phyloP scores from a whole-genome alignment of 1,140 invertebrate genomes.

The Saccostrea glomerata region DNA sequence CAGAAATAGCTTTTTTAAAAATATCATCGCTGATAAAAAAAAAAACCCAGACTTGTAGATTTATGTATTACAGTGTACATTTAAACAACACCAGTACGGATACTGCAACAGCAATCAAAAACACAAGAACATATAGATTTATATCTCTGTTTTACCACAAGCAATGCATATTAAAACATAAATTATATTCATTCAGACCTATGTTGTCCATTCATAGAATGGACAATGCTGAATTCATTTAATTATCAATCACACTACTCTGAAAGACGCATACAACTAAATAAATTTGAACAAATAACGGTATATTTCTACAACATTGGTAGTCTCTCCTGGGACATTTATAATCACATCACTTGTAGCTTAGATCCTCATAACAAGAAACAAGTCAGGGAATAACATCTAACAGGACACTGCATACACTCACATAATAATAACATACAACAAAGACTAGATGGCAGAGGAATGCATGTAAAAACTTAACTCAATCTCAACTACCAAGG shows the following conservation, averaged over 20 bases:
- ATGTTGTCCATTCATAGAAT: background rate
- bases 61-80: background rate
- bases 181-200: background rate
- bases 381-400: background rate
- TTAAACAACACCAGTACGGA: background rate
- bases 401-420: slow-evolving; percentile 1
- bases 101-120: background rate
- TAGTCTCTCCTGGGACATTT: background rate
- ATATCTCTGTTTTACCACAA: background rate
- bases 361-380: background rate
- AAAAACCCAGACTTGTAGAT: background rate
- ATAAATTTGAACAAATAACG: slow-evolving; percentile 10
- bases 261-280: background rate
- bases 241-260: background rate
- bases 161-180: background rate
- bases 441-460: background rate
- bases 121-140: background rate
- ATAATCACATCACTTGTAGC: background rate
- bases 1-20: too few relatives aligned
- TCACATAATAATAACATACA: background rate
- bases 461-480: slow-evolving; percentile 23
- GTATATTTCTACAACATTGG: background rate
- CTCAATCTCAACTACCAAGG: background rate
- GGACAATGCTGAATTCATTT: background rate
- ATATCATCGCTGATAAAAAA: too few relatives aligned